A percentile compares a stretch with the other conserved stretches of the same genome.
phyloP scores from a whole-genome alignment of 2,797 vertebrate species.

The Psittacula echo region DNA sequence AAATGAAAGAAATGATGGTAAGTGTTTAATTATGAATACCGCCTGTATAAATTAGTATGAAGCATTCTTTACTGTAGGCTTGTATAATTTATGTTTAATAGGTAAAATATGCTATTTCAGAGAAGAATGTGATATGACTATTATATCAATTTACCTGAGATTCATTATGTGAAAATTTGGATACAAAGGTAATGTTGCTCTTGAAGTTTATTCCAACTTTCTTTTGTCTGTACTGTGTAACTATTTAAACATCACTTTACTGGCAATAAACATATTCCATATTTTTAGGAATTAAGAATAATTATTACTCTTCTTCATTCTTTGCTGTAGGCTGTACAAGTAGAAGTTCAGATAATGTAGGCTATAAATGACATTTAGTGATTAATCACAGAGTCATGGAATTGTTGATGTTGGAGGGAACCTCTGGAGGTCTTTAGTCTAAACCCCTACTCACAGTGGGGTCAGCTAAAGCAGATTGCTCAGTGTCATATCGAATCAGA shows the following conservation, averaged over 20 bases:
- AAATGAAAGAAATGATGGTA: conserved; percentile 66
- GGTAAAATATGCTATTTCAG: not conserved
- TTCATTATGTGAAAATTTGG: conserved; percentile 17
- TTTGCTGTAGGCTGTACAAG: not conserved
- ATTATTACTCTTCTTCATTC: not conserved
- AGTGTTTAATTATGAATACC: conserved; percentile 8
- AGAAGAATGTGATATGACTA: not conserved
- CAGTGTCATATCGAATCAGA: not conserved
- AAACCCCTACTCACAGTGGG: not conserved
- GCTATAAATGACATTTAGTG: not conserved
- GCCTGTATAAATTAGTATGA: not conserved
- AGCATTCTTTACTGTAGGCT: not conserved
- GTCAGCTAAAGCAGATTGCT: not conserved
- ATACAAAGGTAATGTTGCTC: not conserved
- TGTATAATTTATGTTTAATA: conserved; percentile 22
- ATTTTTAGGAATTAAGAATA: not conserved
- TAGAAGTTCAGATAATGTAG: not conserved
- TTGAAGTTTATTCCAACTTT: not conserved
- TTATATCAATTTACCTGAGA: not conserved
- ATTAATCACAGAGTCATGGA: not conserved
- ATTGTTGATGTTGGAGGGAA: not conserved
- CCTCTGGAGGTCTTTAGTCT: not conserved
- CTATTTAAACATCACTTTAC: not conserved
- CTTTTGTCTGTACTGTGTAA: not conserved
- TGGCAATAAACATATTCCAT: not conserved